phyloP scores from a whole-genome alignment of 1,140 invertebrate genomes.

The Solenopsis fugax region DNA sequence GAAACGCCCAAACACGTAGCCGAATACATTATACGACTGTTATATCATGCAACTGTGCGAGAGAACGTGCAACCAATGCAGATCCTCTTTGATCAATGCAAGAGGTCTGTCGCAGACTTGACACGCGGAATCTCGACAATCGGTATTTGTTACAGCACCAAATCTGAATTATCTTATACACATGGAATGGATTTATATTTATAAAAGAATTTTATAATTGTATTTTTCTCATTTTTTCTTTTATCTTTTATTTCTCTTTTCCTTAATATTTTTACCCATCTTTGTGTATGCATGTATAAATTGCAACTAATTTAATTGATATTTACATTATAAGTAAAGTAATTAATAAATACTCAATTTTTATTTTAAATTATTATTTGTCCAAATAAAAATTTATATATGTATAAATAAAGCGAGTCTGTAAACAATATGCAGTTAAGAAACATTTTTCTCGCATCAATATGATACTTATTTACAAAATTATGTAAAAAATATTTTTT shows the following conservation, averaged over 20 bases:
- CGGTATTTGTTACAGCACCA: background rate
- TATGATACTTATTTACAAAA: too few relatives aligned
- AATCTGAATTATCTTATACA: background rate
- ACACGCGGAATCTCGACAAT: background rate
- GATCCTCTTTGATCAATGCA: slow-evolving; percentile 32
- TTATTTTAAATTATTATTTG: too few relatives aligned
- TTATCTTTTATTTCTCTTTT: background rate
- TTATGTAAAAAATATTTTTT: too few relatives aligned
- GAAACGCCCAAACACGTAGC: slow-evolving; percentile 67
- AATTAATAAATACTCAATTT: too few relatives aligned
- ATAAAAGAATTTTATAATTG: background rate
- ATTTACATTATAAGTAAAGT: too few relatives aligned
- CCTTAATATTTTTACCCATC: too few relatives aligned
- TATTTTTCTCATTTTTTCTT: background rate
- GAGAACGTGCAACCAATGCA: slow-evolving; percentile 67
- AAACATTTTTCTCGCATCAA: too few relatives aligned
- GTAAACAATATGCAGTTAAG: too few relatives aligned
- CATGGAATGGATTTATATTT: background rate
- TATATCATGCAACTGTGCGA: slow-evolving; percentile 51
- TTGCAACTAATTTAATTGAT: too few relatives aligned
- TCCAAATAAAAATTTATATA: too few relatives aligned
- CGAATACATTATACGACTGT: slow-evolving; percentile 73
- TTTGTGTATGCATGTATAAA: too few relatives aligned
- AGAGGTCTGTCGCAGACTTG: background rate
- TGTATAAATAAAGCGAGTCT: too few relatives aligned